phyloP scores from a whole-genome alignment of 2,888 invertebrate species.

The Dione vanillae region DNA sequence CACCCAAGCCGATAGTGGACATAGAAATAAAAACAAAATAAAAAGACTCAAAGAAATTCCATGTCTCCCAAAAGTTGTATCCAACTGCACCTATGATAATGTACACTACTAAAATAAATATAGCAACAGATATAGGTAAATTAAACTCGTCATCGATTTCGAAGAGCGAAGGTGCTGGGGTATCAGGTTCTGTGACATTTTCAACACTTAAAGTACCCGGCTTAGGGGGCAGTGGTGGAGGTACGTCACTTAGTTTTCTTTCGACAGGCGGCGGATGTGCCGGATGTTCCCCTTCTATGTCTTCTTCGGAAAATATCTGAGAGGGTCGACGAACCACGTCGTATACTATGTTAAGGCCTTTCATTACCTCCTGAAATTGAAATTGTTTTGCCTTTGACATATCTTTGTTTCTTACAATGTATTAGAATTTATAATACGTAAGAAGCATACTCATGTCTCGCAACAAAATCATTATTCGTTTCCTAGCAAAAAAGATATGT shows the following conservation, averaged over 20 bases:
- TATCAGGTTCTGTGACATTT: constrained; percentile 86
- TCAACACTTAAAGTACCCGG: constrained; percentile 65
- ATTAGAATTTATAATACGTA: constrained; percentile 50
- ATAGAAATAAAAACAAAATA: constrained; percentile 99
- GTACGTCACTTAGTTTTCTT: constrained; percentile 71
- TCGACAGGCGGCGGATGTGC: constrained; percentile 57
- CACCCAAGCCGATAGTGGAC: constrained; percentile 98
- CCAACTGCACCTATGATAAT: constrained; percentile 93
- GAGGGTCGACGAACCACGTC: constrained; percentile 91
- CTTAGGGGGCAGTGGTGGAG: constrained; percentile 75
- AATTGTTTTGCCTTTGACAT: background rate
- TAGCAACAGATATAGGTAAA: constrained; percentile 95
- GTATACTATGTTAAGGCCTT: constrained; percentile 91
- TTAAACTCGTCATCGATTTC: constrained; percentile 97
- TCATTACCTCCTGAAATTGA: constrained; percentile 89
- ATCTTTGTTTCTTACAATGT: constrained; percentile 41
- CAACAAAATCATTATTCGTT: constrained; percentile 62
- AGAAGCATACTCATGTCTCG: constrained; percentile 53
- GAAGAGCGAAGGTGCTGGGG: constrained; percentile 90
- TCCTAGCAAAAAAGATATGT: constrained; percentile 55
- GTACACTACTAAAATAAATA: constrained; percentile 92
- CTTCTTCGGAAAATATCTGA: constrained; percentile 84
- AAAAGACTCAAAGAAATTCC: constrained; percentile 97
- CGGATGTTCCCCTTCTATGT: constrained; percentile 54
- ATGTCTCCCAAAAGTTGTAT: constrained; percentile 90